Evolutionary conservation across 2,797 vertebrate species (phyloP).

Genomic region (Acanthurus tractus): DNA sequence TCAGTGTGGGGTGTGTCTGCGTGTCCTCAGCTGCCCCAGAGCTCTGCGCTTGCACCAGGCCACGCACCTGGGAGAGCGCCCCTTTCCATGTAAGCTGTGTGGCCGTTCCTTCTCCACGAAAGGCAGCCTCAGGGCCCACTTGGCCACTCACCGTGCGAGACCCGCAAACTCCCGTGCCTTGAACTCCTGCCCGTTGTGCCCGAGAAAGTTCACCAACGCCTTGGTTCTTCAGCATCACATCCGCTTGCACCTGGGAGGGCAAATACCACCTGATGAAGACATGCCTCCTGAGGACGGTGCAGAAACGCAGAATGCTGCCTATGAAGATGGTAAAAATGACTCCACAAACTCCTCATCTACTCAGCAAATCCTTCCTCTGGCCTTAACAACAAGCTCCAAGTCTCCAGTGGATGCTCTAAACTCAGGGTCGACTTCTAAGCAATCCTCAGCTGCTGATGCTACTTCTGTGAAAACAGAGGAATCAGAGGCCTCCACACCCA

Average conservation of each 20-base stretch:
- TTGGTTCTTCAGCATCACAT: conserved; percentile 95
- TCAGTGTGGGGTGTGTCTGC: conserved; percentile 93
- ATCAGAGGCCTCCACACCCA: conserved; percentile 70
- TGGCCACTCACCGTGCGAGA: conserved; percentile 91
- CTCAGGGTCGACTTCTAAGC: conserved; percentile 66
- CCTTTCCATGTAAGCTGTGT: conserved; percentile 94
- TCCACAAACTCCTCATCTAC: conserved; percentile 52
- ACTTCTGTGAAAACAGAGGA: conserved; percentile 73
- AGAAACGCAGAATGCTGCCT: conserved; percentile 41
- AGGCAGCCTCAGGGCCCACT: conserved; percentile 92
- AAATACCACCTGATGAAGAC: conserved; percentile 89
- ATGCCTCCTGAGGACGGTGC: conserved; percentile 59
- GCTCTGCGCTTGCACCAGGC: conserved; percentile 93
- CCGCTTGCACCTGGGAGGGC: conserved; percentile 93
- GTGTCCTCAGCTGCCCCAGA: conserved; percentile 92
- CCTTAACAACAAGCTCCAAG: conserved; percentile 77
- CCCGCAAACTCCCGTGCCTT: conserved; percentile 89
- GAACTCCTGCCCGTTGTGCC: conserved; percentile 94
- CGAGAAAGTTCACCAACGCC: conserved; percentile 94
- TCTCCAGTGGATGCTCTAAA: conserved; percentile 54
- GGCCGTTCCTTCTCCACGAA: conserved; percentile 94
- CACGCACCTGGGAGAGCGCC: conserved; percentile 92
- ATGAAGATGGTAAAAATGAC: conserved; percentile 47
- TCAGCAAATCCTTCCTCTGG: conserved; percentile 82
- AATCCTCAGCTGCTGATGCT: conserved; percentile 60